These are phyloP conservation scores for Drosophila elegans DNA, from an alignment of 1,140 invertebrate species.

Conservation along the genomic window DNA sequence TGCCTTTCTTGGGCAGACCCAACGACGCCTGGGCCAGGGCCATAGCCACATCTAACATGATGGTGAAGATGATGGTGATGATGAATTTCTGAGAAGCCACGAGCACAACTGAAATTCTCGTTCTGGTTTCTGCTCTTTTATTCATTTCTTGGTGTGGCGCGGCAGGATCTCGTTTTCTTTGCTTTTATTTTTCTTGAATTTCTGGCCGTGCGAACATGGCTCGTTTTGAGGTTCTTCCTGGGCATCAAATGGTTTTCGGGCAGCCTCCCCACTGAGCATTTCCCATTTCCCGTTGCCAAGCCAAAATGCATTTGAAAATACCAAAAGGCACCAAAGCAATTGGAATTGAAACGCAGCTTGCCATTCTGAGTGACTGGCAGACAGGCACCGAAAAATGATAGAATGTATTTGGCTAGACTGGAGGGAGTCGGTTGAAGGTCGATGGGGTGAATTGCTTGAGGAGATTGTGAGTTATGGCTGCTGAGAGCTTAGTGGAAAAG, in stretches of 20 bases:
- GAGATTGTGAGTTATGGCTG: slow-evolving; percentile 27
- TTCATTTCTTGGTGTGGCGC: slow-evolving; percentile 22
- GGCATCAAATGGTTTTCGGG: slow-evolving; percentile 12
- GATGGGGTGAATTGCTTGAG: slow-evolving; percentile 21
- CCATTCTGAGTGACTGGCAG: slow-evolving; percentile 43
- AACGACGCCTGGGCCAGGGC: slow-evolving; percentile 44
- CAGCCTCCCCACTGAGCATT: slow-evolving; percentile 64
- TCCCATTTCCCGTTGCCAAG: slow-evolving; percentile 60
- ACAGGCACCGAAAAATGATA: slow-evolving; percentile 32
- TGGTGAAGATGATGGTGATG: slow-evolving; percentile 30
- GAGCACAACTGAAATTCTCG: slow-evolving; percentile 58
- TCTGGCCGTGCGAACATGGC: slow-evolving; percentile 34
- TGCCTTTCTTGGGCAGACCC: slow-evolving; percentile 67
- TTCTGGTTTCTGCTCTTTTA: slow-evolving; percentile 46
- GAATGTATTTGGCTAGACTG: slow-evolving; percentile 31
- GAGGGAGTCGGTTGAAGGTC: slow-evolving; percentile 40
- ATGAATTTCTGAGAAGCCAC: slow-evolving; percentile 62
- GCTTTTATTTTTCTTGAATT: slow-evolving; percentile 4
- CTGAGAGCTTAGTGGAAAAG: background rate
- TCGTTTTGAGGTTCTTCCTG: slow-evolving; percentile 19
- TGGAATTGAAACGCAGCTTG: slow-evolving; percentile 44
- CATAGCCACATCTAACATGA: slow-evolving; percentile 48
- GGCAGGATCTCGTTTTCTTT: slow-evolving; percentile 58
- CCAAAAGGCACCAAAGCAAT: slow-evolving; percentile 18
- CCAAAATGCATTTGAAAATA: slow-evolving; percentile 59